Evolutionary conservation across 2,888 invertebrate genomes (phyloP), one percentile per base, ranked within the genome.

Genomic region (Merodon equestris): DNA sequence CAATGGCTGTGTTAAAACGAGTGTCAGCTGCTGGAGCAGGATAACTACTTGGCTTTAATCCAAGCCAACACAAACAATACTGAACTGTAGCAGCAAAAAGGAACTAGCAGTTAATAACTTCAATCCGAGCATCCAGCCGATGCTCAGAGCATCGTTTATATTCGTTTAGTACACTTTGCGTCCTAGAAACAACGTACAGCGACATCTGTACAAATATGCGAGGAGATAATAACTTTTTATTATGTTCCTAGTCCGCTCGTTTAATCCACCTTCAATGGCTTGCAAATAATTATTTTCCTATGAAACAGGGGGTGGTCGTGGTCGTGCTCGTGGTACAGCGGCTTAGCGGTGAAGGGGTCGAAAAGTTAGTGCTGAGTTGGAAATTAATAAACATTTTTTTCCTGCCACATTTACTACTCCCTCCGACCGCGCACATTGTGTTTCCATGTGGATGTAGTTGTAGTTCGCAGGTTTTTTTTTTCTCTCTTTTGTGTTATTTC

Each of bases 141-240:
- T 27, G 27, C 27, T 27, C 27, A 27, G n/a, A n/a, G n/a, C n/a
- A n/a, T n/a, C 27, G 7, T 27, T 4, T 27, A 7, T 27, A 27
- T 27, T 7, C 7, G 27, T n/a, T n/a, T n/a, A n/a, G n/a, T 27
- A 7, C 27, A 4, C 27, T 27, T 2, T 4, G 7, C 3, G 27
- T 27, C 27, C 27, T 27, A 27, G 27, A 27, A 27, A 27, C 27
- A 4, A 7, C 27, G 7, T 4, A 7, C 14, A n/a, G 60, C 68
- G 66, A 70, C 81, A 81, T 81, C 81, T 81, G 81, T 81, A 75
- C 81, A 81, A 81, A 81, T 75, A 81, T 64, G 60, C 53, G 54
- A 71, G 57, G 60, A 74, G 81, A 81, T 81, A 81, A 81, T 81
- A 71, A 75, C 66, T 81, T 81, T 81, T 81, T 81, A 81, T 81